Percentiles rank a stretch among this genome's conserved stretches.
These are phyloP conservation scores for Pseudochirops cupreus DNA, from an alignment of 2,797 vertebrate genomes.

Conservation along the genomic window DNA sequence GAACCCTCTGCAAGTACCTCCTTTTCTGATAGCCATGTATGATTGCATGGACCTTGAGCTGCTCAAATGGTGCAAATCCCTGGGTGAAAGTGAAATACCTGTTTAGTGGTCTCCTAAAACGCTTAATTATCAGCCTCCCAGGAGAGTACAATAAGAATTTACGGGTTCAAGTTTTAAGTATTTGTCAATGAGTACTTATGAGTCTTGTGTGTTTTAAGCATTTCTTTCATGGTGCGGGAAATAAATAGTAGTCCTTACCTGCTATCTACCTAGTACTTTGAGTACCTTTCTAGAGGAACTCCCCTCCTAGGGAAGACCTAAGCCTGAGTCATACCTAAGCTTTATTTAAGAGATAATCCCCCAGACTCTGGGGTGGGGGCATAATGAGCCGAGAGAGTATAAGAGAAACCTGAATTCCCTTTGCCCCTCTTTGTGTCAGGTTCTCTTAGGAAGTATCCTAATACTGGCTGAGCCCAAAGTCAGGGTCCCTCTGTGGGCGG, in stretches of 20 bases:
- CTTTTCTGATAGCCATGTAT: not conserved
- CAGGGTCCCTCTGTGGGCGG: not conserved
- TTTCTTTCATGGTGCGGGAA: not conserved
- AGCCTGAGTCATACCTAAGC: not conserved
- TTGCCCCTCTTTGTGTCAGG: not conserved
- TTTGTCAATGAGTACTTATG: not conserved
- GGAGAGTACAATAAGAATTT: not conserved
- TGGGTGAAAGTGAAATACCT: not conserved
- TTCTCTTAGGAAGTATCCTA: not conserved
- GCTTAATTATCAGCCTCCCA: not conserved
- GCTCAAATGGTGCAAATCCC: not conserved
- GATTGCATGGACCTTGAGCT: not conserved
- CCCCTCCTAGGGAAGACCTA: not conserved
- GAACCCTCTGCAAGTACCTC: not conserved
- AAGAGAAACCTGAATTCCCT: not conserved
- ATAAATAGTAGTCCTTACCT: not conserved
- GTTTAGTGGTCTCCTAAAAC: not conserved
- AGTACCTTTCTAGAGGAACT: not conserved
- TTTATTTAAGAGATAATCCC: not conserved
- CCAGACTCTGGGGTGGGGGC: not conserved
- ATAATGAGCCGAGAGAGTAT: not conserved
- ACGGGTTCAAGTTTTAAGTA: not conserved
- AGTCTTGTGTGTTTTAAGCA: not conserved
- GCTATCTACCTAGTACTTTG: not conserved
- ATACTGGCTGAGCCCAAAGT: not conserved